phyloP scores from a whole-genome alignment of 64 coral and sea anemone species.

The Acropora tenuis region DNA sequence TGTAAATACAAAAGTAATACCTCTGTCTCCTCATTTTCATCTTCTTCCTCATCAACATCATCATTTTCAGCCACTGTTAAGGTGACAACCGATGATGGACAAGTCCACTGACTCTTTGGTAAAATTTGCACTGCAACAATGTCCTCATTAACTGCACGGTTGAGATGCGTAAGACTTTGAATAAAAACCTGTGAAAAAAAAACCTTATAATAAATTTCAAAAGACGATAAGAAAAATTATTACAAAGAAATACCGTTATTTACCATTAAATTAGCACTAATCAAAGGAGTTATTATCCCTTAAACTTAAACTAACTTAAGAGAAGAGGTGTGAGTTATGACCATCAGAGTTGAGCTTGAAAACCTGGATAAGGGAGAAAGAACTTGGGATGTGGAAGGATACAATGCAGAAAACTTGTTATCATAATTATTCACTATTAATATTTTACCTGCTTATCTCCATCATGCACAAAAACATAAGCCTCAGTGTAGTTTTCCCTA shows the following conservation, averaged over 20 bases:
- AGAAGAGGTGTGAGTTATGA: no score
- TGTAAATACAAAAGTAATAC: no score
- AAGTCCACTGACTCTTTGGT: slow-evolving; percentile 76
- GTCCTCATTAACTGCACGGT: slow-evolving; percentile 94
- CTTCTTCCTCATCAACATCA: slow-evolving; percentile 35
- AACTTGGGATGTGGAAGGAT: no score
- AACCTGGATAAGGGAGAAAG: no score
- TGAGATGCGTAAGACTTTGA: slow-evolving; percentile 89
- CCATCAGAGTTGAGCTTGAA: no score
- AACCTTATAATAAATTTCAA: background rate
- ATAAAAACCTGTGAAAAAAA: slow-evolving; percentile 84
- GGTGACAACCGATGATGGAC: slow-evolving; percentile 86
- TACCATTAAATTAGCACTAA: no score
- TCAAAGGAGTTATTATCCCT: no score
- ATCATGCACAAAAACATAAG: slow-evolving; percentile 82
- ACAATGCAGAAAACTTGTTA: no score
- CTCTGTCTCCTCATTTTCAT: no score
- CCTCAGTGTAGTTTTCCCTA: slow-evolving; percentile 97
- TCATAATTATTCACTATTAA: background rate
- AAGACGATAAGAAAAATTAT: background rate
- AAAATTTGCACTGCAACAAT: slow-evolving; percentile 90
- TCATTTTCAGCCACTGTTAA: slow-evolving; percentile 59
- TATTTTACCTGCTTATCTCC: slow-evolving; percentile 66
- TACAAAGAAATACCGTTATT: no score
- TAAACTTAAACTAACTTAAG: no score